These are phyloP conservation scores for Eretmocerus hayati DNA, from an alignment of 2,888 invertebrate genomes.

Conservation along the genomic window DNA sequence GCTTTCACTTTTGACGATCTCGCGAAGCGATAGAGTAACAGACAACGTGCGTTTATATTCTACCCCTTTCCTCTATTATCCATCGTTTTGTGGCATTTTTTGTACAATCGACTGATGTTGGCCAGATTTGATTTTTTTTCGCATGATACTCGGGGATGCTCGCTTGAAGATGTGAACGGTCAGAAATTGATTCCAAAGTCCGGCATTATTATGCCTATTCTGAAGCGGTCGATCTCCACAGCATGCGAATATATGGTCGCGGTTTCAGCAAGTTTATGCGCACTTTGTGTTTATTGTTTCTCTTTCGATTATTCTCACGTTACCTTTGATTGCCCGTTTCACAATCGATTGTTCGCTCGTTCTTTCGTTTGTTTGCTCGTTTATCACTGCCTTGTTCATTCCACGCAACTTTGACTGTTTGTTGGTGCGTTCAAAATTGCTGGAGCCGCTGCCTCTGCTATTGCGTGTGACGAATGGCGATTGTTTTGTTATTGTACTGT, in stretches of 20 bases:
- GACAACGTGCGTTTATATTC: conserved; percentile 1
- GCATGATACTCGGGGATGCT: conserved; percentile 7
- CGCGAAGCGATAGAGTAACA: conserved; percentile 1
- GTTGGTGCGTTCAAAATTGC: conserved; percentile 4
- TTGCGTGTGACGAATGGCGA: conserved; percentile 28
- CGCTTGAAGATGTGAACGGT: conserved; percentile 7
- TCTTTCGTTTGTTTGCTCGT: conserved; percentile 12
- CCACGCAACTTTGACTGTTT: neutral
- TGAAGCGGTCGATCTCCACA: conserved; percentile 15
- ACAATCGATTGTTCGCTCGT: conserved; percentile 1
- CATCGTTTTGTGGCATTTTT: neutral
- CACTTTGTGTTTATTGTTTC: neutral
- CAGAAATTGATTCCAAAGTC: conserved; percentile 20
- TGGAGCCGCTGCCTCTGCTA: conserved; percentile 4
- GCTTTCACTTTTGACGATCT: conserved; percentile 21
- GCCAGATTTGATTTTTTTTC: neutral
- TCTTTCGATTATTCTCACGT: neutral
- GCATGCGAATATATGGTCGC: conserved; percentile 9
- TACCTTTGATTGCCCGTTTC: neutral
- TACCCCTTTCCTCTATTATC: neutral
- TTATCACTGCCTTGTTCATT: conserved; percentile 2
- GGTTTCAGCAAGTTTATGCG: conserved; percentile 11
- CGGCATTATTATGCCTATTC: conserved; percentile 21
- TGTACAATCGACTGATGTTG: neutral
- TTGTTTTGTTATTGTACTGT: conserved; percentile 38